Evolutionary conservation across 2,113 vertebrate genomes (phyloP).

Genomic region (Gadus chalcogrammus): DNA sequence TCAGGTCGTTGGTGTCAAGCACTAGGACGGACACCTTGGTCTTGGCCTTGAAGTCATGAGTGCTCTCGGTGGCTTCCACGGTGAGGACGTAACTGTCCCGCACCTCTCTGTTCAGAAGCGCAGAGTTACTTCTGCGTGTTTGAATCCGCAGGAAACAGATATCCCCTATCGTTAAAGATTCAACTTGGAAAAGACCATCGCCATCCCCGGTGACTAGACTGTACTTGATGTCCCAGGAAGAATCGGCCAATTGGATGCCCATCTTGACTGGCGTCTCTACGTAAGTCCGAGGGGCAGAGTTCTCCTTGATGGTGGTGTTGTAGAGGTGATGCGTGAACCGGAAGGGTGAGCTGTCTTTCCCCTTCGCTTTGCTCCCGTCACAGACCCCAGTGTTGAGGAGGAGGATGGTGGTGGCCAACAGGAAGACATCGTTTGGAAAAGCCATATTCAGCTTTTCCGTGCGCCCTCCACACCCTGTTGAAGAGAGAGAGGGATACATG

Average conservation of each 20-base stretch:
- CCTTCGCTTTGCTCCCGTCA: conserved; percentile 64
- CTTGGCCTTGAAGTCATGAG: conserved; percentile 70
- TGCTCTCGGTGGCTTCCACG: conserved; percentile 83
- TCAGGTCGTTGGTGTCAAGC: conserved; percentile 92
- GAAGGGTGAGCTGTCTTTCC: conserved; percentile 72
- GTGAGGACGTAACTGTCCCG: conserved; percentile 84
- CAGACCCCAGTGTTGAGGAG: conserved; percentile 62
- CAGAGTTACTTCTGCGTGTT: conserved; percentile 82
- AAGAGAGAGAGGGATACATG: neutral
- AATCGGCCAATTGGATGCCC: conserved; percentile 80
- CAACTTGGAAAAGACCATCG: conserved; percentile 81
- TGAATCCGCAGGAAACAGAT: conserved; percentile 92
- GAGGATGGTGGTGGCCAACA: conserved; percentile 51
- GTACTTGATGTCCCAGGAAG: conserved; percentile 80
- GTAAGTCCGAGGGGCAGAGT: conserved; percentile 89
- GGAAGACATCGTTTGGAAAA: conserved; percentile 32
- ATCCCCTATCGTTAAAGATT: conserved; percentile 80
- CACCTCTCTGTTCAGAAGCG: conserved; percentile 89
- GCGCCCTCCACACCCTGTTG: conserved; percentile 48
- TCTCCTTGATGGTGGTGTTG: conserved; percentile 90
- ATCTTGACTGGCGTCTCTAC: conserved; percentile 82
- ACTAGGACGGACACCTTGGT: conserved; percentile 85
- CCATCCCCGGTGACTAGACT: conserved; percentile 81
- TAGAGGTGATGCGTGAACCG: conserved; percentile 89
- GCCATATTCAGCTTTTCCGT: conserved; percentile 59